A percentile compares a stretch with the other conserved stretches of the same genome.
Conservation (phyloP, 1,140 invertebrate genomes). For the Drosophila busckii region DNA sequence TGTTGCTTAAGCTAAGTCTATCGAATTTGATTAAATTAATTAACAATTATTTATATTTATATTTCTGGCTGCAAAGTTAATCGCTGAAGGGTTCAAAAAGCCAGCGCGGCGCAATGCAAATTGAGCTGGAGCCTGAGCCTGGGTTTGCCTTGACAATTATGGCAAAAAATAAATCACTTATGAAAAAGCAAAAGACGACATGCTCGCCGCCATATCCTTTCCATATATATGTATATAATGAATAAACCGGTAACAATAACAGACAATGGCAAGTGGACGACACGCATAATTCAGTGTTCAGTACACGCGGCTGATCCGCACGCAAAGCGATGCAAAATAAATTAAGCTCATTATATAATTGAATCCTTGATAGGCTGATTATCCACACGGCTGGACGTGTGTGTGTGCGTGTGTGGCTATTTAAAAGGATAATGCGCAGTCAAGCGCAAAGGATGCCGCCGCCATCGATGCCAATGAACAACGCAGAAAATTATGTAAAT, state of each 20-base stretch:
- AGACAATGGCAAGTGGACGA: conserved; percentile 14
- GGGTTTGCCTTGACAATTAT: conserved; percentile 47
- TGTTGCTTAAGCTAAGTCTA: no score
- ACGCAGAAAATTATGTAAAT: conserved; percentile 74
- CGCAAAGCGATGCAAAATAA: conserved; percentile 64
- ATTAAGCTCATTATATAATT: conserved; percentile 58
- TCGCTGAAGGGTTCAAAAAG: conserved; percentile 38
- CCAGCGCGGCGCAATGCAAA: conserved; percentile 29
- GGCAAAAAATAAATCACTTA: conserved; percentile 45
- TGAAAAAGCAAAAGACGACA: conserved; percentile 34
- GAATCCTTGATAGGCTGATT: conserved; percentile 68
- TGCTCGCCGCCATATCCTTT: conserved; percentile 35
- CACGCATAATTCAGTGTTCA: conserved; percentile 42
- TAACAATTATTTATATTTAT: no score
- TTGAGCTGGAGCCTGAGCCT: conserved; percentile 32
- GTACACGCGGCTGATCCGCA: conserved; percentile 31
- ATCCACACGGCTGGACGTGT: conserved; percentile 63
- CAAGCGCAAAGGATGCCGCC: conserved; percentile 72
- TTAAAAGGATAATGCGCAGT: conserved; percentile 72
- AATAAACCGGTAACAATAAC: conserved; percentile 13
- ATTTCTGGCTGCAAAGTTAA: not conserved
- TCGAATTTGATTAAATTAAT: no score
- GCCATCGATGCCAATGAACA: conserved; percentile 67
- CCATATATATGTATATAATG: no score
- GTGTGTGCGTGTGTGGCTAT: conserved; percentile 32